These are phyloP conservation scores for Lypha dubia DNA, from an alignment of 2,888 invertebrate genomes.

Conservation along the genomic window DNA sequence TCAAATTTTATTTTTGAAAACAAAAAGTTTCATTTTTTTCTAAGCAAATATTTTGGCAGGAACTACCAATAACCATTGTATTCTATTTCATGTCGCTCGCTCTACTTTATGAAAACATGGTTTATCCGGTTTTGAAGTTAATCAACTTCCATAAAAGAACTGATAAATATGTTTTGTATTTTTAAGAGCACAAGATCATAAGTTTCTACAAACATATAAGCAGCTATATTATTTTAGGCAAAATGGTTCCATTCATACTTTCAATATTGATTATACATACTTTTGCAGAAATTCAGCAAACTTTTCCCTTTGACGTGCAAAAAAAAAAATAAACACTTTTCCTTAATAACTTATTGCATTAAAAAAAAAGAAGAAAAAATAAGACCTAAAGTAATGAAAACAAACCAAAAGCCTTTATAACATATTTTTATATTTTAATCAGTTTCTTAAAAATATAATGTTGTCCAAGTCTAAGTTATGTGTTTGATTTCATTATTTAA, in stretches of 20 bases:
- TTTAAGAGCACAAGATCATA: background rate
- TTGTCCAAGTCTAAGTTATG: slow-evolving; percentile 22
- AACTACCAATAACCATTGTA: too few relatives aligned
- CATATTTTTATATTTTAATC: slow-evolving; percentile 26
- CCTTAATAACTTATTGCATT: slow-evolving; percentile 40
- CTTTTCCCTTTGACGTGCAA: background rate
- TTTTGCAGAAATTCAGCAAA: background rate
- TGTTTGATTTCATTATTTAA: slow-evolving; percentile 15
- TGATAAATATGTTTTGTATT: background rate
- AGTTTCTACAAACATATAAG: background rate
- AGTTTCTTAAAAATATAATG: background rate
- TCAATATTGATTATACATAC: background rate
- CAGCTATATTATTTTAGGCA: background rate
- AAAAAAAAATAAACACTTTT: slow-evolving; percentile 15
- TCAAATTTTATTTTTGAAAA: too few relatives aligned
- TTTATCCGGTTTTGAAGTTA: too few relatives aligned
- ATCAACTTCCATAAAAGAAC: background rate
- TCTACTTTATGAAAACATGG: too few relatives aligned
- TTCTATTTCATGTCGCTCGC: too few relatives aligned
- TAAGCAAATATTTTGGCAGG: too few relatives aligned
- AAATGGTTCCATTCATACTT: background rate
- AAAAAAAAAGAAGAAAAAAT: slow-evolving; percentile 38
- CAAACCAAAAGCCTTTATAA: slow-evolving; percentile 6
- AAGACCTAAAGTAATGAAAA: slow-evolving; percentile 4
- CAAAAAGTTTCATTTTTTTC: too few relatives aligned